phyloP scores from a whole-genome alignment of 2,113 vertebrate genomes.

The Myiozetetes cayanensis region DNA sequence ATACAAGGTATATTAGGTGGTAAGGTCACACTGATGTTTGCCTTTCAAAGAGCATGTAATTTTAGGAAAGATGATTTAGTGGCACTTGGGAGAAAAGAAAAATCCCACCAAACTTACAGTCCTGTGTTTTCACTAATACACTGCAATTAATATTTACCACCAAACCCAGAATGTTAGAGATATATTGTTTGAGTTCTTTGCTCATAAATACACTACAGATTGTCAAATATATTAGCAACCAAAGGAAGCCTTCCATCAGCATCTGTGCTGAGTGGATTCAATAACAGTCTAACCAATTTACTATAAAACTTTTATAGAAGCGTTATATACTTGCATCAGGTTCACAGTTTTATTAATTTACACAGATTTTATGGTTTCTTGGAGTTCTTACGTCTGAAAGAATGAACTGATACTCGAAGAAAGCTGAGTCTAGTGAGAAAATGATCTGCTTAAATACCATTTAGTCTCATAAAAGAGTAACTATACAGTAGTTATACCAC shows the following conservation, averaged over 20 bases:
- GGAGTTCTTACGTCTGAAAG: constrained; percentile 11
- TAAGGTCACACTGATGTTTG: not conserved
- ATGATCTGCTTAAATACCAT: constrained; percentile 47
- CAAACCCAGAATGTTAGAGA: not conserved
- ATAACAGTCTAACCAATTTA: constrained; percentile 54
- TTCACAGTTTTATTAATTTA: constrained; percentile 63
- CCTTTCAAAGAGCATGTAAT: not conserved
- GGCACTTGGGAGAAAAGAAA: not conserved
- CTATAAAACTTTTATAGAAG: constrained; percentile 61
- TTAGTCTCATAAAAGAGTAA: constrained; percentile 36
- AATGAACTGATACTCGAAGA: constrained; percentile 27
- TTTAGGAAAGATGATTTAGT: not conserved
- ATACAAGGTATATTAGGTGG: not conserved
- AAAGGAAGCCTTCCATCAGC: constrained; percentile 5
- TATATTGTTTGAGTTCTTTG: not conserved
- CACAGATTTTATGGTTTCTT: constrained; percentile 62
- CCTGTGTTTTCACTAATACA: not conserved
- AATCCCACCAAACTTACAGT: not conserved
- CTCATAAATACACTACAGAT: not conserved
- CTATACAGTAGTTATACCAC: not conserved
- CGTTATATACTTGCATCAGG: constrained; percentile 52
- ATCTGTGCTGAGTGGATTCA: constrained; percentile 37
- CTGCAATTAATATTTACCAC: not conserved
- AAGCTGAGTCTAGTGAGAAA: constrained; percentile 64
- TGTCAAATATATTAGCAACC: not conserved